Evolutionary conservation across 2,113 vertebrate species (phyloP).

Genomic region (Monarcha castaneiventris): DNA sequence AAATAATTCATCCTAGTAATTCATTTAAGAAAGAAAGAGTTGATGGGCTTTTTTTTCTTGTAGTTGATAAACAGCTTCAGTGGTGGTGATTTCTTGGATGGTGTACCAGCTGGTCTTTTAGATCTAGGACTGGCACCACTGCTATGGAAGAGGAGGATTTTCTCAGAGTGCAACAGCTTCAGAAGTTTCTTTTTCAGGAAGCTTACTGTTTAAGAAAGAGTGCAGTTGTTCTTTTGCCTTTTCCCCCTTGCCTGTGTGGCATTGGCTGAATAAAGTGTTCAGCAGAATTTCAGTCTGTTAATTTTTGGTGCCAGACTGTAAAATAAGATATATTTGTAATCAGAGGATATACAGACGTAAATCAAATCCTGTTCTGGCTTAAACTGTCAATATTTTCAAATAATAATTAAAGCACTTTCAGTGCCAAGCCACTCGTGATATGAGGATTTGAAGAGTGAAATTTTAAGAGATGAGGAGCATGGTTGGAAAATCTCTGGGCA

Average conservation of each 20-base stretch:
- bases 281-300: not conserved
- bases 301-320: not conserved
- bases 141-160: not conserved
- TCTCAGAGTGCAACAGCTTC: not conserved
- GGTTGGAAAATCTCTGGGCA: not conserved
- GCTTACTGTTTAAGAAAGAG: not conserved
- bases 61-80: not conserved
- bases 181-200: not conserved
- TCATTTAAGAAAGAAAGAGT: not conserved
- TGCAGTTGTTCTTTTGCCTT: not conserved
- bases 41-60: not conserved
- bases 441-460: not conserved
- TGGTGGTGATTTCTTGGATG: not conserved
- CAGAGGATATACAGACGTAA: not conserved
- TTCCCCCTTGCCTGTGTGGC: not conserved
- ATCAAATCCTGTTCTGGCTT: not conserved
- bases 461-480: not conserved
- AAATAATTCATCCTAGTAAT: not conserved
- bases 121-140: not conserved
- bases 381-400: not conserved
- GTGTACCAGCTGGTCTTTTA: not conserved
- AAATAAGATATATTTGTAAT: conserved; percentile 23
- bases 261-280: not conserved
- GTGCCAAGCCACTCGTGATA: not conserved
- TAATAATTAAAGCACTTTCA: not conserved